Evolutionary conservation across 2,113 vertebrate genomes (phyloP).

Genomic region (Lycocorax pyrrhopterus): DNA sequence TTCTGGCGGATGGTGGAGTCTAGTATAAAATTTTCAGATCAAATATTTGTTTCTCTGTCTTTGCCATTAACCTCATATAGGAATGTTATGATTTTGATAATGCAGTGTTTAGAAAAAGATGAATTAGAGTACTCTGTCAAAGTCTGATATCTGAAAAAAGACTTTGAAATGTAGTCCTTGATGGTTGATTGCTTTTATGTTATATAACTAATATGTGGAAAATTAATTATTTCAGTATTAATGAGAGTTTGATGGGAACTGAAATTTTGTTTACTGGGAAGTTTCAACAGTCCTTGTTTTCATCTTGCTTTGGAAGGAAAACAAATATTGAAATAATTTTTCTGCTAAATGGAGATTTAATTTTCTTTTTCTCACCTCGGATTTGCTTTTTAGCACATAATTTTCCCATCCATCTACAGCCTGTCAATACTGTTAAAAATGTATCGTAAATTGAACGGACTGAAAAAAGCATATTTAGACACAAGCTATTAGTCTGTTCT

Average conservation of each 20-base stretch:
- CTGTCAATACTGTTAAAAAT: constrained; percentile 5
- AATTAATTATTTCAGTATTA: constrained; percentile 5
- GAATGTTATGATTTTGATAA: not conserved
- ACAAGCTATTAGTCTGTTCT: not conserved
- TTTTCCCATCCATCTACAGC: not conserved
- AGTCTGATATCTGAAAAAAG: not conserved
- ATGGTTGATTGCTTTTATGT: not conserved
- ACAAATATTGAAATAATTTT: not conserved
- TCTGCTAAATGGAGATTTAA: not conserved
- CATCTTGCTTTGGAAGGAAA: not conserved
- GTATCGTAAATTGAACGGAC: not conserved
- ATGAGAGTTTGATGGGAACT: not conserved
- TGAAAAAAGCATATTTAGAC: not conserved
- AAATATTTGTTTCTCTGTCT: not conserved
- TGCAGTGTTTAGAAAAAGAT: not conserved
- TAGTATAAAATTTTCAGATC: not conserved
- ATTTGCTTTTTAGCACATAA: constrained; percentile 20
- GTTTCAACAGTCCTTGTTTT: not conserved
- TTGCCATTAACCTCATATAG: not conserved
- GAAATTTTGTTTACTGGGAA: not conserved
- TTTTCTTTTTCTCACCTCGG: not conserved
- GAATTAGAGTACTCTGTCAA: not conserved
- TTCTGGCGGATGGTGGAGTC: not conserved
- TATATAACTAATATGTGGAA: not conserved
- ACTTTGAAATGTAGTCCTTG: not conserved